These are phyloP conservation scores for Thrips palmi DNA, from an alignment of 1,140 invertebrate species.

Conservation along the genomic window DNA sequence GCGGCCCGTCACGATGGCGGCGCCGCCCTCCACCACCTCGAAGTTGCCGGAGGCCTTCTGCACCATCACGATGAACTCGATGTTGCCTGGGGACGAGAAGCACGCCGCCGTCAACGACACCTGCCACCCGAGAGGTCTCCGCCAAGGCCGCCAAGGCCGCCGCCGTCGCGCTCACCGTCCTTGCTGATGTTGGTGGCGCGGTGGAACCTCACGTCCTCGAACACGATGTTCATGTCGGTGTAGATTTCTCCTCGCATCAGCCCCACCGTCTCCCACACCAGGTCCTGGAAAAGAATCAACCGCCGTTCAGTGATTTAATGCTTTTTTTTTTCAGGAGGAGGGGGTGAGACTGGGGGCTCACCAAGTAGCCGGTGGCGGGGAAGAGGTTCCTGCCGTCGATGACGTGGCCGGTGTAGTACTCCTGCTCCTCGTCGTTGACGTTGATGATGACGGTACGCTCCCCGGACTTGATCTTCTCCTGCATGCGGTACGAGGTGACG, in stretches of 20 bases:
- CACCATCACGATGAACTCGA: constrained; percentile 63
- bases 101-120: neutral
- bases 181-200: constrained; percentile 63
- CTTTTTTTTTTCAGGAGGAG: no score
- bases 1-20: constrained; percentile 56
- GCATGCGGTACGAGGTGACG: constrained; percentile 35
- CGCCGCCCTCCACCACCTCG: constrained; percentile 63
- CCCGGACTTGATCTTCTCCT: constrained; percentile 40
- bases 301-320: neutral
- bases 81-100: constrained; percentile 23
- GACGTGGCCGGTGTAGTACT: constrained; percentile 64
- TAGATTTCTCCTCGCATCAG: constrained; percentile 49
- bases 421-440: constrained; percentile 44
- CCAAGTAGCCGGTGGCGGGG: constrained; percentile 75
- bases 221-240: constrained; percentile 59
- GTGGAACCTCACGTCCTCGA: constrained; percentile 70
- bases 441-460: constrained; percentile 39
- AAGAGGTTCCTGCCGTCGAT: constrained; percentile 76
- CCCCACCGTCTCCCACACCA: constrained; percentile 78
- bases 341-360: no score
- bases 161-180: constrained; percentile 26
- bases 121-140: neutral
- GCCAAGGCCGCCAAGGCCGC: no score
- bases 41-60: constrained; percentile 67
- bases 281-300: constrained; percentile 19